A percentile compares a stretch with the other conserved stretches of the same genome.
phyloP scores from a whole-genome alignment of 2,888 invertebrate genomes.

The Sericinus montela region DNA sequence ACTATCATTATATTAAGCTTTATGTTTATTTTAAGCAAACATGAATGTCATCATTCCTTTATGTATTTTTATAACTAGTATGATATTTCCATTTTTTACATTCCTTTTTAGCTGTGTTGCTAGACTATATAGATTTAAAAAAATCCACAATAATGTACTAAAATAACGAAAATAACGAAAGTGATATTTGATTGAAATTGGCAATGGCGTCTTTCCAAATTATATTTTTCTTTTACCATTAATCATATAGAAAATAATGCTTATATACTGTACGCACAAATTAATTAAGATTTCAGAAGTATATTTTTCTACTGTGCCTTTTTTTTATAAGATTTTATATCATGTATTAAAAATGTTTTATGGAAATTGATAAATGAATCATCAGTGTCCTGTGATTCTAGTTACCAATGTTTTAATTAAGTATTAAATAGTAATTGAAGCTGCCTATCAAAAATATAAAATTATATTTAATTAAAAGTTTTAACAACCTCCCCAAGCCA shows the following conservation, averaged over 20 bases:
- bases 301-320: constrained; percentile 48
- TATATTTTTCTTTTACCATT: no score
- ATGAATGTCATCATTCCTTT: no score
- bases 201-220: no score
- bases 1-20: neutral
- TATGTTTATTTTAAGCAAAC: neutral
- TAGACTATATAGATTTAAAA: neutral
- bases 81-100: constrained; percentile 7
- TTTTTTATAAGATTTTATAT: constrained; percentile 35
- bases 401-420: constrained; percentile 14
- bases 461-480: no score
- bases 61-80: neutral
- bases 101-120: neutral
- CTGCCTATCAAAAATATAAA: constrained; percentile 1
- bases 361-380: constrained; percentile 3
- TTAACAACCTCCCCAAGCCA: no score
- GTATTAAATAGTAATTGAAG: constrained; percentile 4
- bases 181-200: no score
- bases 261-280: neutral
- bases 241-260: no score
- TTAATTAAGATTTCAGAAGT: constrained; percentile 14
- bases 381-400: neutral
- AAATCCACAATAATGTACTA: neutral
- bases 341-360: constrained; percentile 16
- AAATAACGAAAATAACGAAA: no score